Base-by-base conservation (phyloP, 2,797 vertebrate genomes). In the Betta splendens region DNA sequence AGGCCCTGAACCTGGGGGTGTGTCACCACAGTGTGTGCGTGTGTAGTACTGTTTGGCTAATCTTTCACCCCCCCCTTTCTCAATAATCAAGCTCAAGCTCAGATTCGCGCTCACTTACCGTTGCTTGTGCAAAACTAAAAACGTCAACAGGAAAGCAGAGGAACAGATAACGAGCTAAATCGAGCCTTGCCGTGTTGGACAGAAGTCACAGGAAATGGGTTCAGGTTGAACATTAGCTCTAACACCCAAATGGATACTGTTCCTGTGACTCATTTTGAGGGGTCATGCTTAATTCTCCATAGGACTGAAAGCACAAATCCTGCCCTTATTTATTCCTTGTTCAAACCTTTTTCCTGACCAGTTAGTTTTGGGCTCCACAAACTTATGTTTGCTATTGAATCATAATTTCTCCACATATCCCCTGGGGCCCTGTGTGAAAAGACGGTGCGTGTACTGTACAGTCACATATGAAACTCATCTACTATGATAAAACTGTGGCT, bases 151-250 rank as follows among this genome's bases (percentile, higher is more conserved):
- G 81, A 89, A 87, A 44, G 23, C 60, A 53, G 31, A 20, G 39
- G 50, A 42, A 38, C 75, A 77, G 83, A 89, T 85, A 83, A 73
- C 32, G 67, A 80, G 77, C 84, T 87, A 85, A 83, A 85, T 68
- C n/a, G 4, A 83, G 77, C 64, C 26, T 21, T 7, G 55, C 4
- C 13, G 12, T 40, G 47, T 67, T 63, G 63, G 50, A 61, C 26
- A 46, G 51, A 55, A 64, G 58, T 38, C 7, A 21, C 26, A 79
- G 75, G 81, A 74, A 81, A 67, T 64, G 12, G 62, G 45, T 62
- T 73, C 45, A 29, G 48, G 40, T 65, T 60, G 26, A 45, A 47
- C 15, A 15, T 39, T 1, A 3, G 25, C 40, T 67, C 79, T 64
- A 47, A 59, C 47, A 48, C 62, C 65, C 6, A 6, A 76, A 56